Evolutionary conservation across 2,888 invertebrate species (phyloP).

Genomic region (Thera obeliscata): DNA sequence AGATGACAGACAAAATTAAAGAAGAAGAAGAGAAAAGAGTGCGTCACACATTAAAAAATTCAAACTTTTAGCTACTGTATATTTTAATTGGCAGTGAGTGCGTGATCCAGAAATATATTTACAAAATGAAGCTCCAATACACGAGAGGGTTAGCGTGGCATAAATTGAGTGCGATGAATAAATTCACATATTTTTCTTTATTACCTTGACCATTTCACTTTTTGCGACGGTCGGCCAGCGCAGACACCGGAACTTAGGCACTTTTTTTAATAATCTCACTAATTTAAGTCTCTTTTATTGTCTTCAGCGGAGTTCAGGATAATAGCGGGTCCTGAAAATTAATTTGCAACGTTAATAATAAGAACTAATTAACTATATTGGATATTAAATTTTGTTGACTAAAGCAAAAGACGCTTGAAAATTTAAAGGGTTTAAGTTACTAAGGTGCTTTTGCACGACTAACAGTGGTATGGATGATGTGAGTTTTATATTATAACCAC

Average conservation of each 20-base stretch:
- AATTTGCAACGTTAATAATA: slow-evolving; percentile 60
- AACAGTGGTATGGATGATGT: background rate
- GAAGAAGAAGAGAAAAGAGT: slow-evolving; percentile 36
- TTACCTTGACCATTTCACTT: slow-evolving; percentile 84
- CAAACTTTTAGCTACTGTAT: slow-evolving; percentile 57
- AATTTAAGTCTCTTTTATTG: slow-evolving; percentile 63
- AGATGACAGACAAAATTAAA: background rate
- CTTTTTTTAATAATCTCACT: slow-evolving; percentile 64
- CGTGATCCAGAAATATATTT: slow-evolving; percentile 77
- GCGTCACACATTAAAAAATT: slow-evolving; percentile 60
- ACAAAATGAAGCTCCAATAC: slow-evolving; percentile 77
- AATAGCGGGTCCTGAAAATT: slow-evolving; percentile 78
- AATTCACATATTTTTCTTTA: slow-evolving; percentile 71
- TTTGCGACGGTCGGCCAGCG: slow-evolving; percentile 68
- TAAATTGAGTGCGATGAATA: slow-evolving; percentile 74
- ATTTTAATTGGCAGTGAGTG: slow-evolving; percentile 56
- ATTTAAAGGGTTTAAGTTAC: background rate
- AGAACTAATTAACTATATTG: slow-evolving; percentile 47
- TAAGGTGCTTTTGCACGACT: background rate
- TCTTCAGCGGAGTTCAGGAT: slow-evolving; percentile 78
- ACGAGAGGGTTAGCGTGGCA: slow-evolving; percentile 78
- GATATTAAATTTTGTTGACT: background rate
- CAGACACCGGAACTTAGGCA: slow-evolving; percentile 62
- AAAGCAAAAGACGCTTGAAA: background rate
- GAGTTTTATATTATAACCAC: background rate